Evolutionary conservation across 2,797 vertebrate genomes (phyloP), one percentile per base, ranked within the genome.

Genomic region (Chelonia mydas): DNA sequence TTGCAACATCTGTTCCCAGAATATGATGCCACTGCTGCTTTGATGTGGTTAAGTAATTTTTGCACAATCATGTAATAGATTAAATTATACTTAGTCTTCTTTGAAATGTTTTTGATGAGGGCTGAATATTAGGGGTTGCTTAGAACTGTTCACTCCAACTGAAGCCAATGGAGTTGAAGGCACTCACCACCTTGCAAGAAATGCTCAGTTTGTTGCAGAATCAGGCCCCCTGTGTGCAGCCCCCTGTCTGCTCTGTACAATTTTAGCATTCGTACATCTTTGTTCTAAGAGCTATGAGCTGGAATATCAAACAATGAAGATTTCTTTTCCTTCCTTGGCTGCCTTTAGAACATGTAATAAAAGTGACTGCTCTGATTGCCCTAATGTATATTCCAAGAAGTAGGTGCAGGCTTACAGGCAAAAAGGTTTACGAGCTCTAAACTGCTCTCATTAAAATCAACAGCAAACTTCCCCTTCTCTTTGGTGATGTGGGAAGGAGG

Each of bases 1-100:
- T 98, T 97, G 97, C 95, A 98, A 89, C 84, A 92, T 91, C 83
- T 93, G 86, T 97, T 97, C 92, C 97, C 96, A 95, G 96, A 94
- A 92, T 91, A 92, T 74, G 95, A 95, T 96, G 88, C 89, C 93
- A 83, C 57, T 37, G 89, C 57, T 92, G 51, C 98, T 99, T 99
- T 99, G 98, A 98, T 98, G 98, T 83, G 74, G 97, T 98, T 96
- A 97, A 96, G 96, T 95, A 97, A 98, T 98, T 98, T 61, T 96
- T 96, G 93, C 90, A 96, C 96, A 98, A 97, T 96, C 94, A 88
- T 17, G 57, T 94, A 95, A 95, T 90, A 97, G 95, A 97, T 97
- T 96, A 97, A 98, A 97, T 97, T 95, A 97, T 87, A 94, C 89
- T 95, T 96, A 50, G 90, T 88, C 96, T 97, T 95, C 93, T 93